Percentiles rank a stretch among this genome's conserved stretches.
phyloP scores from a whole-genome alignment of 2,113 vertebrate species.

The Benitochromis conjunctus region DNA sequence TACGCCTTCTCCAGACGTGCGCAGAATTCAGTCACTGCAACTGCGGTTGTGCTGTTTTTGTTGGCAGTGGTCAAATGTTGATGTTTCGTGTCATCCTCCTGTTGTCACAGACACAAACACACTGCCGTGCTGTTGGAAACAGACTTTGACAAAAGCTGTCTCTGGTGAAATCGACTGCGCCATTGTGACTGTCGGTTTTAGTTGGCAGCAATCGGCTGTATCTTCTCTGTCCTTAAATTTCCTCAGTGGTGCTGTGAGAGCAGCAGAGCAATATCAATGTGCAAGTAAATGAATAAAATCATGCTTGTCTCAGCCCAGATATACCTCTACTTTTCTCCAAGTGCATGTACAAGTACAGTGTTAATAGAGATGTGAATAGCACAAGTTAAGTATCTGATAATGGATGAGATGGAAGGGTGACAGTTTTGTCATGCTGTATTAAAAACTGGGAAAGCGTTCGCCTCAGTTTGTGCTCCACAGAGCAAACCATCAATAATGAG shows the following conservation, averaged over 20 bases:
- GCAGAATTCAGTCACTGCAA: background rate
- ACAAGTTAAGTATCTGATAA: background rate
- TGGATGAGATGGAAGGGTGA: background rate
- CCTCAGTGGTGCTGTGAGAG: background rate
- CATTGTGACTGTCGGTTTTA: background rate
- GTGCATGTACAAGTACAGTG: background rate
- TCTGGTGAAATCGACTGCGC: background rate
- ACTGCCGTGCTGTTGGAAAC: background rate
- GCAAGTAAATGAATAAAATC: background rate
- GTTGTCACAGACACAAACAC: background rate
- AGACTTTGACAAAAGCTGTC: background rate
- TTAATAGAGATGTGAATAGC: background rate
- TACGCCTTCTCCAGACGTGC: background rate
- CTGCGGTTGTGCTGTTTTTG: background rate
- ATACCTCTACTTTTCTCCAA: background rate
- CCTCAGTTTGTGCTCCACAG: background rate
- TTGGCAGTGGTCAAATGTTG: slow-evolving; percentile 10
- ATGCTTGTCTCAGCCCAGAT: background rate
- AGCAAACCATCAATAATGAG: background rate
- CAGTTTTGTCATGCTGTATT: background rate
- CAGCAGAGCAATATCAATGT: background rate
- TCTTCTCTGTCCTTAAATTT: background rate
- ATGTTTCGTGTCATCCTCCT: background rate
- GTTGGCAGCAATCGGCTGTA: background rate
- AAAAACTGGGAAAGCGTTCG: background rate